Evolutionary conservation across 92 coral and sea anemone species (phyloP).

Genomic region (Epizoanthus scotinus): DNA sequence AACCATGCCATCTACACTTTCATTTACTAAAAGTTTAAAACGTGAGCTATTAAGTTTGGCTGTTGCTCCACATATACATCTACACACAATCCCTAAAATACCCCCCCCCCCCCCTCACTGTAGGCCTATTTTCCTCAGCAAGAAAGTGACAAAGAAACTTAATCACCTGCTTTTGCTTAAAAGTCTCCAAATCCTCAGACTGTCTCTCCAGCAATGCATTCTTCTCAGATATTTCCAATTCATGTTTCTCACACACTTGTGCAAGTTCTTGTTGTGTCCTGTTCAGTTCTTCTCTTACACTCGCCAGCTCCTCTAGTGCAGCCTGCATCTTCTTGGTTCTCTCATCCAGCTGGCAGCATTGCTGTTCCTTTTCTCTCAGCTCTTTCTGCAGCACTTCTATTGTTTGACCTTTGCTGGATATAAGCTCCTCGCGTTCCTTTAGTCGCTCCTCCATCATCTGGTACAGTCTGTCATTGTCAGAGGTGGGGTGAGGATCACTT

Average conservation of each 20-base stretch:
- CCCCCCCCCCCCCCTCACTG: too few relatives aligned
- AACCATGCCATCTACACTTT: too few relatives aligned
- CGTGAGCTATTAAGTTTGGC: too few relatives aligned
- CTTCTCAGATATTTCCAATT: constrained; percentile 36
- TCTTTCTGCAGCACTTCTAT: constrained; percentile 61
- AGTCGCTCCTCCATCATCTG: constrained; percentile 83
- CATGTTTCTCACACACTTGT: constrained; percentile 70
- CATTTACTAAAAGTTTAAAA: too few relatives aligned
- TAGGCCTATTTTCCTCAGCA: too few relatives aligned
- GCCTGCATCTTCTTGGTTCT: constrained; percentile 1
- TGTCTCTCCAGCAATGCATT: constrained; percentile 1
- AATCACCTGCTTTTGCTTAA: neutral
- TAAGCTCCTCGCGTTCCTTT: constrained; percentile 73
- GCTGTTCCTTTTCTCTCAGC: constrained; percentile 52
- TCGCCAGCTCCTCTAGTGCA: constrained; percentile 36
- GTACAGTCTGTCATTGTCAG: constrained; percentile 78
- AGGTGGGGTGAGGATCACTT: constrained; percentile 49
- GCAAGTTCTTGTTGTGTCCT: neutral
- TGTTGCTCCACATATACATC: too few relatives aligned
- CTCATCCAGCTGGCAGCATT: constrained; percentile 26
- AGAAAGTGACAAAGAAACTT: neutral
- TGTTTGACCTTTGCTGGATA: constrained; percentile 54
- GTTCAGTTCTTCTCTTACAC: constrained; percentile 35
- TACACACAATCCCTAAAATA: too few relatives aligned
- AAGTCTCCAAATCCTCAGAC: constrained; percentile 18